These are phyloP conservation scores for Borostomias antarcticus DNA, from an alignment of 2,797 vertebrate genomes.

Conservation along the genomic window DNA sequence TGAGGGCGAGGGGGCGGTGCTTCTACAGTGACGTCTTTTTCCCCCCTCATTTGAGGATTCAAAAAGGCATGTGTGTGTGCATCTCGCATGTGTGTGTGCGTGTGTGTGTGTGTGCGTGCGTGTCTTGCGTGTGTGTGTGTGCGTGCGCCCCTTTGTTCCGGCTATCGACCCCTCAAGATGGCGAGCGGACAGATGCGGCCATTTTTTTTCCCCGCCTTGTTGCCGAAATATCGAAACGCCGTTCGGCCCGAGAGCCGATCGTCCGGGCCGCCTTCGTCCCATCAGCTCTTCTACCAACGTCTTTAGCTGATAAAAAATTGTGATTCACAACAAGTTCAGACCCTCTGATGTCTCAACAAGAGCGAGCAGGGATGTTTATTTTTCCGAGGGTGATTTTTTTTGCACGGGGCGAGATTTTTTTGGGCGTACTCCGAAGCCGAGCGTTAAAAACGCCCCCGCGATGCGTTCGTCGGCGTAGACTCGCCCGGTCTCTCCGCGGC, in stretches of 20 bases:
- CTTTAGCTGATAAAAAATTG: slow-evolving; percentile 30
- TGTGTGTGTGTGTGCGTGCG: slow-evolving; percentile 13
- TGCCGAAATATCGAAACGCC: neutral
- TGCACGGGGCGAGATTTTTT: slow-evolving; percentile 56
- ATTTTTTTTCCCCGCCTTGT: neutral
- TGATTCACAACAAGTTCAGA: no score
- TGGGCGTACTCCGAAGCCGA: slow-evolving; percentile 51
- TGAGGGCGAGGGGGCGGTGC: slow-evolving; percentile 27
- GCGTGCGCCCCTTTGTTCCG: slow-evolving; percentile 53
- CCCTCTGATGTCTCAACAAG: slow-evolving; percentile 69
- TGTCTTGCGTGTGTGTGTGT: slow-evolving; percentile 38
- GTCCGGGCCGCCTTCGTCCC: no score
- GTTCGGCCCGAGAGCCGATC: no score
- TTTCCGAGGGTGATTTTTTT: slow-evolving; percentile 64
- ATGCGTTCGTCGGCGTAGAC: slow-evolving; percentile 51
- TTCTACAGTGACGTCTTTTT: slow-evolving; percentile 54
- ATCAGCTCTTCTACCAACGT: no score
- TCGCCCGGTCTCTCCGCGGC: slow-evolving; percentile 55
- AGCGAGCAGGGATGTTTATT: slow-evolving; percentile 56
- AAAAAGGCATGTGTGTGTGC: slow-evolving; percentile 38
- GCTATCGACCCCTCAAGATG: slow-evolving; percentile 70
- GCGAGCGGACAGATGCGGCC: slow-evolving; percentile 65
- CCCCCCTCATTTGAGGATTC: slow-evolving; percentile 7
- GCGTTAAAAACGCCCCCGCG: slow-evolving; percentile 54
- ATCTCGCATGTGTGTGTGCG: neutral